Percentiles rank a stretch among this genome's conserved stretches.
Evolutionary conservation across 2,888 invertebrate genomes (phyloP).

Genomic region (Caenorhabditis virilis): DNA sequence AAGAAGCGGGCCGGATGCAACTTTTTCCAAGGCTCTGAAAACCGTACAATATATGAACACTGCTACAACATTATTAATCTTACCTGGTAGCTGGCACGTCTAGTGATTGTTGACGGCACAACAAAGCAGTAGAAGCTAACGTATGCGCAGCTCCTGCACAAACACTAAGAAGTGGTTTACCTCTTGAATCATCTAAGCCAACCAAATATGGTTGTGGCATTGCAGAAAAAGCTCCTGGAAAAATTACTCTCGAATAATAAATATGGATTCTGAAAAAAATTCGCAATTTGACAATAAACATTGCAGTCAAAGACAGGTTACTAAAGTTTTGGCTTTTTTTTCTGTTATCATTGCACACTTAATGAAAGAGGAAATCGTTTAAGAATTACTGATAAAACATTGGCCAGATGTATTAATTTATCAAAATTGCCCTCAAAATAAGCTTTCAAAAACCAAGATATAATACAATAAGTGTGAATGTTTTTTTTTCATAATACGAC

Average conservation of each 20-base stretch:
- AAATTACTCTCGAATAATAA: background rate
- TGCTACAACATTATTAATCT: background rate
- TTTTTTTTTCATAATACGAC: no score
- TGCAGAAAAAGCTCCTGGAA: slow-evolving; percentile 56
- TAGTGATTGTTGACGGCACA: slow-evolving; percentile 57
- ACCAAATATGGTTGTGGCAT: slow-evolving; percentile 64
- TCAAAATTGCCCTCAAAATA: no score
- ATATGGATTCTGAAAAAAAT: background rate
- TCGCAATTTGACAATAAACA: no score
- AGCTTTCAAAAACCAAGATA: no score
- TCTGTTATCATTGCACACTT: no score
- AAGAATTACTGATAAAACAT: no score
- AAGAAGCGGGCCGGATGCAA: slow-evolving; percentile 39
- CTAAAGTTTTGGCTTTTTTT: no score
- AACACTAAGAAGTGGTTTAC: slow-evolving; percentile 48
- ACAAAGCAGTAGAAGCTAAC: slow-evolving; percentile 56
- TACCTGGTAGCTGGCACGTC: slow-evolving; percentile 57
- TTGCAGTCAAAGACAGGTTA: no score
- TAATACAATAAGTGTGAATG: no score
- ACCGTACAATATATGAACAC: slow-evolving; percentile 10
- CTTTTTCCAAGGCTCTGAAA: slow-evolving; percentile 50
- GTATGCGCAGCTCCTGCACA: slow-evolving; percentile 61
- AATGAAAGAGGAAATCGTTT: no score
- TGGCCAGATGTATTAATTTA: no score
- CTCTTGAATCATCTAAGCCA: slow-evolving; percentile 54